Evolutionary conservation across 2,113 vertebrate genomes (phyloP), one percentile per base, ranked within the genome.

Genomic region (Ammodytes dubius): DNA sequence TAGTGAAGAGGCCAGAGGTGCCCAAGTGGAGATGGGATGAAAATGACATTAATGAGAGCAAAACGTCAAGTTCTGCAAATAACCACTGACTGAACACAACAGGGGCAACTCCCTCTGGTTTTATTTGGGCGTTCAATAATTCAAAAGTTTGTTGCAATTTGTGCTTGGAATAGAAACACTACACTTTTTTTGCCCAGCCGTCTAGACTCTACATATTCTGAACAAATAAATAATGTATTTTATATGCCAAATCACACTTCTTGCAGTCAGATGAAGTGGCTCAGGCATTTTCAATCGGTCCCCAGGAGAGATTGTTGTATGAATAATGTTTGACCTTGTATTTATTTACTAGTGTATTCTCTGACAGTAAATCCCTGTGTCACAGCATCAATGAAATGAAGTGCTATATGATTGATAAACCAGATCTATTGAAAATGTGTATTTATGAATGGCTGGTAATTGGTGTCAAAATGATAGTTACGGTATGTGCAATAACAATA

Each of bases 1-100:
- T n/a, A 59, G 46, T 65, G 50, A 76, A 14, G 15, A 27, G 59
- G 46, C 43, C 43, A 27, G 13, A n/a, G 70, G 66, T 64, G 61
- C 39, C 57, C 53, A 15, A 2, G 27, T 1, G 6, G 54, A 79
- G 69, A 65, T 19, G 7, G 0, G 6, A 47, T 17, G 43, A 59
- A 84, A 52, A 49, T 82, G 17, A 68, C 61, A 50, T 64, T 71
- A 84, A 81, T 78, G 74, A 81, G 46, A 70, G 76, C 27, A 43
- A 85, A 82, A 54, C 61, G 79, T 46, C 66, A 27, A 42, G 27
- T 58, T 42, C 69, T 57, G 65, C 6, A 84, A 78, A 79, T 63
- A 63, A 37, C 15, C 56, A 40, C 39, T 7, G 27, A 40, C 49
- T 67, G 39, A 49, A 27, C 47, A 60, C 53, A 58, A 37, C 13